Percentiles rank a stretch among this genome's conserved stretches.
These are phyloP conservation scores for Aphelocoma coerulescens DNA, from an alignment of 2,113 vertebrate genomes.

Conservation along the genomic window DNA sequence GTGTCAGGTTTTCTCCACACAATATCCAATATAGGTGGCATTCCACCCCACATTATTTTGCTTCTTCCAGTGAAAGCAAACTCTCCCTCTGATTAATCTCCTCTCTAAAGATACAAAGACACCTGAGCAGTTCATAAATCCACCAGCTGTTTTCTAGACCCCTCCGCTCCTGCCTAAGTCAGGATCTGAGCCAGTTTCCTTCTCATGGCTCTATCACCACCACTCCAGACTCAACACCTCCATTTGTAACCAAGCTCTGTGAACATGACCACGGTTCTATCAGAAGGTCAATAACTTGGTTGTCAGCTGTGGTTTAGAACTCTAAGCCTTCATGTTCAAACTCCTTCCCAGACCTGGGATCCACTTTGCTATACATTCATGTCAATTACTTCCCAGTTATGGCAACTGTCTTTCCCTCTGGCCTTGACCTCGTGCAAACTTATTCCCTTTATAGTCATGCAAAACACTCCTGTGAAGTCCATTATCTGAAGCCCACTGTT, in stretches of 20 bases:
- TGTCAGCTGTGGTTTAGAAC: not conserved
- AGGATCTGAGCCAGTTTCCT: not conserved
- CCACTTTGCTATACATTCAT: not conserved
- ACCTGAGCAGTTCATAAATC: fast-evolving
- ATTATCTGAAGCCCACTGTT: not conserved
- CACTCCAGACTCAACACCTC: not conserved
- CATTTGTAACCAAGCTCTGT: not conserved
- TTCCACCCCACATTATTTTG: not conserved
- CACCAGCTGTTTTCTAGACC: not conserved
- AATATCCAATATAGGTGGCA: not conserved
- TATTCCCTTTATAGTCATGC: not conserved
- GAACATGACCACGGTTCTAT: fast-evolving
- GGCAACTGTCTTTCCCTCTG: not conserved
- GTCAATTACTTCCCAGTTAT: not conserved
- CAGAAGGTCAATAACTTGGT: not conserved
- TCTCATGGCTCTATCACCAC: fast-evolving
- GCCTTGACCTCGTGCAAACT: not conserved
- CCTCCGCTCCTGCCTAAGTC: not conserved
- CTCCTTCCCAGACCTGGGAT: not conserved
- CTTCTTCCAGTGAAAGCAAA: not conserved
- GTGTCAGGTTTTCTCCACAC: not conserved
- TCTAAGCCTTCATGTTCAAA: not conserved
- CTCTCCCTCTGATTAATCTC: not conserved
- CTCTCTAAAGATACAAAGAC: not conserved
- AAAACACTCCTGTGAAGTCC: not conserved